Evolutionary conservation across 2,113 vertebrate genomes (phyloP).

Genomic region (Corythornis vintsioides): DNA sequence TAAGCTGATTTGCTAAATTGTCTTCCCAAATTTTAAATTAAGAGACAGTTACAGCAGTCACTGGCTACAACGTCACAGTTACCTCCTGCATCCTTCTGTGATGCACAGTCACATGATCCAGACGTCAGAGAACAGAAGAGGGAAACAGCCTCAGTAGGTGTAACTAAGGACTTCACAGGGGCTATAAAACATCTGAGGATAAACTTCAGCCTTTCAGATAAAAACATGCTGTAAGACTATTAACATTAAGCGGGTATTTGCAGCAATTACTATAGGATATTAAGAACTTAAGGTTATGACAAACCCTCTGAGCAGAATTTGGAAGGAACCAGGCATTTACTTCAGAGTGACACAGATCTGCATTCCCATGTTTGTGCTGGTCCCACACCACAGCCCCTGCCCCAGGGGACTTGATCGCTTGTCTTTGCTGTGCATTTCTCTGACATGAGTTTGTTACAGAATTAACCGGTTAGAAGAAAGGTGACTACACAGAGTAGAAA

Average conservation of each 20-base stretch:
- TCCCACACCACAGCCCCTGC: neutral
- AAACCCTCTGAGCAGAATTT: neutral
- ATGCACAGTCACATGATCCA: neutral
- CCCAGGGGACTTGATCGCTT: neutral
- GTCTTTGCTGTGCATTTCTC: neutral
- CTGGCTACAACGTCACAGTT: neutral
- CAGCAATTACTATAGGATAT: neutral
- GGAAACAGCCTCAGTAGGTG: neutral
- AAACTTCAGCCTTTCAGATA: neutral
- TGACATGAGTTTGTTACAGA: neutral
- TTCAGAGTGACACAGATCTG: neutral
- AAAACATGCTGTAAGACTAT: neutral
- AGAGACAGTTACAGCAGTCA: neutral
- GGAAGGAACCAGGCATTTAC: neutral
- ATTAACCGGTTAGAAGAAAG: slow-evolving; percentile 6
- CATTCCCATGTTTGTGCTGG: neutral
- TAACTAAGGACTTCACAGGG: neutral
- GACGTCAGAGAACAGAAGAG: neutral
- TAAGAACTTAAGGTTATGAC: neutral
- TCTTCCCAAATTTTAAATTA: neutral
- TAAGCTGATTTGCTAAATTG: neutral
- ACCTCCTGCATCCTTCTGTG: neutral
- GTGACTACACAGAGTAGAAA: neutral
- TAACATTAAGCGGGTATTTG: neutral
- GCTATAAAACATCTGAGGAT: neutral